Conservation (phyloP, 2,113 vertebrate species). For the Rissa tridactyla region DNA sequence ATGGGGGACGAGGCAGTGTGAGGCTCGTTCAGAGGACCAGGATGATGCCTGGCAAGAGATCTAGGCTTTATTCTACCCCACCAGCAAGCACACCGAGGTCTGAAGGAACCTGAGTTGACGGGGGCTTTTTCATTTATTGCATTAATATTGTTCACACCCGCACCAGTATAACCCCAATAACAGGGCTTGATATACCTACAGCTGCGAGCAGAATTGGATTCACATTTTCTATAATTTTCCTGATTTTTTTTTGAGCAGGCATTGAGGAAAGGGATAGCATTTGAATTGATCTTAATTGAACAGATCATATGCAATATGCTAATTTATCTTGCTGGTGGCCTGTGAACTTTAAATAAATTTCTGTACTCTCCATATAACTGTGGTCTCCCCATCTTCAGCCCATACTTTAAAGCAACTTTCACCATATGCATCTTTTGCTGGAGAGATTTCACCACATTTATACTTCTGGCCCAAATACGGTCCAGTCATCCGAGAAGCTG, state of each 20-base stretch:
- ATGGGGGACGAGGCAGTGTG: not conserved
- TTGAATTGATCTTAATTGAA: not conserved
- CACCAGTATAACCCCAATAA: not conserved
- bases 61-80: not conserved
- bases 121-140: not conserved
- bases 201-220: not conserved
- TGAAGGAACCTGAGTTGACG: not conserved
- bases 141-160: not conserved
- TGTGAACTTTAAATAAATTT: not conserved
- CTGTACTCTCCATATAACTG: not conserved
- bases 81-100: not conserved
- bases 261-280: not conserved
- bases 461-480: not conserved
- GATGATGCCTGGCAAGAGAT: not conserved
- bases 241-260: not conserved
- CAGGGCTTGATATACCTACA: not conserved
- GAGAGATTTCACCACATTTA: not conserved
- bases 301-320: not conserved
- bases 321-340: not conserved
- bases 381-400: not conserved
- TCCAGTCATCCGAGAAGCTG: not conserved
- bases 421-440: not conserved
- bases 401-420: not conserved
- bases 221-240: not conserved
- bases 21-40: not conserved